A percentile compares a stretch with the other conserved stretches of the same genome.
Conservation (phyloP, 2,113 vertebrate genomes). For the Eonycteris spelaea region DNA sequence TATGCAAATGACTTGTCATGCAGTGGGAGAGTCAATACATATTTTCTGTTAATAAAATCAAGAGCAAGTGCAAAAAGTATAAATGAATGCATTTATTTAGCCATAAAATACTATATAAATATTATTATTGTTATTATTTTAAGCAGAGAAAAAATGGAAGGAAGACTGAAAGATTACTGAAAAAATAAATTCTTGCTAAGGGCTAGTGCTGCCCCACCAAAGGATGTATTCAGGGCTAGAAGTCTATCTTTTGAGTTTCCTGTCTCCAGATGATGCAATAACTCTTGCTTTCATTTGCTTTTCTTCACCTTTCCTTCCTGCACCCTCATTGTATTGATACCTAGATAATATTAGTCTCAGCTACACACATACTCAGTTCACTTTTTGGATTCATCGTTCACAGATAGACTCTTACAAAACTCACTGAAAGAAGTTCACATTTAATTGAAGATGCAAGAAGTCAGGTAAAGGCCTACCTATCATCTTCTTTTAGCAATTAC, state of each 20-base stretch:
- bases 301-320: not conserved
- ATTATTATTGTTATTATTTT: not conserved
- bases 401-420: not conserved
- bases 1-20: not conserved
- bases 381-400: not conserved
- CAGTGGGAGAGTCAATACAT: not conserved
- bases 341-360: not conserved
- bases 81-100: not conserved
- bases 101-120: not conserved
- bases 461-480: not conserved
- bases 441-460: not conserved
- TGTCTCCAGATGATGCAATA: not conserved
- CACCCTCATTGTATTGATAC: not conserved
- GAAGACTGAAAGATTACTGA: not conserved
- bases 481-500: not conserved
- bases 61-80: not conserved
- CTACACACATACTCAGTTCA: not conserved
- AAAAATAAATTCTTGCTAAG: not conserved
- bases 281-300: not conserved
- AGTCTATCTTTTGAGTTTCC: not conserved
- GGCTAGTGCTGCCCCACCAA: not conserved
- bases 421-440: not conserved
- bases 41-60: constrained; percentile 24
- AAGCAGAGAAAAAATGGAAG: not conserved
- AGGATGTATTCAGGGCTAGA: not conserved